A percentile compares a stretch with the other conserved stretches of the same genome.
These are phyloP conservation scores for Smithornis capensis DNA, from an alignment of 2,113 vertebrate species.

Conservation along the genomic window DNA sequence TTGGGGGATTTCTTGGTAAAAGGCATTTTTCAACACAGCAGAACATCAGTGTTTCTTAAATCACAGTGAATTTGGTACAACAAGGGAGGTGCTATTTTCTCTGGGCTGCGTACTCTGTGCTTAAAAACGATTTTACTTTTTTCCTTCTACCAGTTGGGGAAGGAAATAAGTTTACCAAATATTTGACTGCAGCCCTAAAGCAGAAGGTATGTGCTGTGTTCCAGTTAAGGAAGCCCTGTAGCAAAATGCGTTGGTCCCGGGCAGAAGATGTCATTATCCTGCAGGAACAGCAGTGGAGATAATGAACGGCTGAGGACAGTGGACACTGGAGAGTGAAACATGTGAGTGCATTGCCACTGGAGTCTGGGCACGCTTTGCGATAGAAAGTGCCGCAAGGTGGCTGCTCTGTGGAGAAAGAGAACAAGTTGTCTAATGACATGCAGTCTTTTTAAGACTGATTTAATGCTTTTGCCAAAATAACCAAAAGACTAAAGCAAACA, in stretches of 20 bases:
- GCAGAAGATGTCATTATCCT: constrained; percentile 38
- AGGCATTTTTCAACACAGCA: not conserved
- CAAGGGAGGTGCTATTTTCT: not conserved
- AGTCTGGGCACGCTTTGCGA: constrained; percentile 27
- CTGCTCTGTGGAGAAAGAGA: not conserved
- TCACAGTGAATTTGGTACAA: not conserved
- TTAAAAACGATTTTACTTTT: not conserved
- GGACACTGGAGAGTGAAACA: constrained; percentile 62
- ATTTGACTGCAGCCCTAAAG: constrained; percentile 54
- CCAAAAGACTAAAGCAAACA: constrained; percentile 32
- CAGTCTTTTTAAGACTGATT: constrained; percentile 29
- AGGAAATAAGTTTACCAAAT: constrained; percentile 19
- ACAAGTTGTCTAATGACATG: constrained; percentile 1
- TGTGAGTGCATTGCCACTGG: constrained; percentile 57
- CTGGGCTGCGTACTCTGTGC: not conserved
- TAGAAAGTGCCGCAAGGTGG: not conserved
- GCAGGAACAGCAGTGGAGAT: constrained; percentile 55
- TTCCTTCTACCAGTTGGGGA: not conserved
- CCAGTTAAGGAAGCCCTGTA: constrained; percentile 68
- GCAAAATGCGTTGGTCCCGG: constrained; percentile 53
- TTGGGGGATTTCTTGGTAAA: not conserved
- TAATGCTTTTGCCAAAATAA: constrained; percentile 43
- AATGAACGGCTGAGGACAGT: constrained; percentile 62
- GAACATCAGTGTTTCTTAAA: not conserved
- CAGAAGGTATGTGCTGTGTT: constrained; percentile 37